phyloP scores from a whole-genome alignment of 2,113 vertebrate genomes.

The Antidorcas marsupialis region DNA sequence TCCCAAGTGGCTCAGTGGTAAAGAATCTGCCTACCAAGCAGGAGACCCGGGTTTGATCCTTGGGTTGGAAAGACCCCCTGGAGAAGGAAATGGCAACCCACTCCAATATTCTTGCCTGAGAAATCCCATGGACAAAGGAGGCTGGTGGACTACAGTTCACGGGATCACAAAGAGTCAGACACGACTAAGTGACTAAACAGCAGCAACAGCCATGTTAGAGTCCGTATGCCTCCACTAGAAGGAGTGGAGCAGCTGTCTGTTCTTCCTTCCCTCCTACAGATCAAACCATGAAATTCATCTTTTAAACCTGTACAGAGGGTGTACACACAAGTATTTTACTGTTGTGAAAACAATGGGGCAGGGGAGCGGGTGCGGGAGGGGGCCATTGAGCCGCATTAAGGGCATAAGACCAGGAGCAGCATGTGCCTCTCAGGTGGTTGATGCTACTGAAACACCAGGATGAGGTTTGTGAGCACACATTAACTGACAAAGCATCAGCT shows the following conservation, averaged over 20 bases:
- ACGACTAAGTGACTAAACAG: rapidly evolving
- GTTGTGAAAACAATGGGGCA: not conserved
- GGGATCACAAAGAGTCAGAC: not conserved
- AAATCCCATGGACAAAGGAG: not conserved
- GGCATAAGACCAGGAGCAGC: not conserved
- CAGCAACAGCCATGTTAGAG: not conserved
- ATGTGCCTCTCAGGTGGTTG: not conserved
- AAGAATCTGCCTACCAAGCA: not conserved
- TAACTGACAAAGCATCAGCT: not conserved
- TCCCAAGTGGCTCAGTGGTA: not conserved
- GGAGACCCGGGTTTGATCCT: not conserved
- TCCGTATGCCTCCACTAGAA: not conserved
- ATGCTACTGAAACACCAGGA: not conserved
- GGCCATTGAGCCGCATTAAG: not conserved
- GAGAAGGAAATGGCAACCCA: not conserved
- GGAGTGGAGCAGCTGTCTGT: not conserved
- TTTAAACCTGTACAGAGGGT: not conserved
- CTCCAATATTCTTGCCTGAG: not conserved
- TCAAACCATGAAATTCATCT: not conserved
- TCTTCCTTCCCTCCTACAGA: not conserved
- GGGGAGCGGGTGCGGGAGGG: rapidly evolving
- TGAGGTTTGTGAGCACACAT: not conserved
- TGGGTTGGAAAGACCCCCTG: not conserved
- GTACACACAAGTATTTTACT: not conserved
- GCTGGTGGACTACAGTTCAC: not conserved